These are phyloP conservation scores for Dermolepida albohirtum DNA, from an alignment of 2,888 invertebrate genomes.

Conservation along the genomic window DNA sequence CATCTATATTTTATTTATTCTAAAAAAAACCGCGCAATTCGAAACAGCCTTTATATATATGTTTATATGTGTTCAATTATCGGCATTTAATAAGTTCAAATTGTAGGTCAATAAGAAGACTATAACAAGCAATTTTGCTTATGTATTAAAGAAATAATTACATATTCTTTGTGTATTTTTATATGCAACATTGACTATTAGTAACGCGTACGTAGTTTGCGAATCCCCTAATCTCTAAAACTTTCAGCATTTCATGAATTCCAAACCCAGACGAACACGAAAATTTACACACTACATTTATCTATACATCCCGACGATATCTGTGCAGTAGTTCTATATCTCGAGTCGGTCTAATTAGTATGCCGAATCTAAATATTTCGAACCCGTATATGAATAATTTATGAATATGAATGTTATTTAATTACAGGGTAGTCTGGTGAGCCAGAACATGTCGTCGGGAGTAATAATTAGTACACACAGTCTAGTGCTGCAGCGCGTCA, in stretches of 20 bases:
- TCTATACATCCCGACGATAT: constrained; percentile 13
- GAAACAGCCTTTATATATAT: too few relatives aligned
- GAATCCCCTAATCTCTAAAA: constrained; percentile 11
- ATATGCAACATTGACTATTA: too few relatives aligned
- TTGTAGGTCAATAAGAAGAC: too few relatives aligned
- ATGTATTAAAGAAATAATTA: too few relatives aligned
- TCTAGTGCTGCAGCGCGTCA: constrained; percentile 86
- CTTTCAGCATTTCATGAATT: constrained; percentile 16
- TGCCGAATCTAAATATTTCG: constrained; percentile 42
- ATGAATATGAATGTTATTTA: constrained; percentile 44
- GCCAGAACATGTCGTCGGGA: constrained; percentile 85
- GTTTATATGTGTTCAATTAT: too few relatives aligned
- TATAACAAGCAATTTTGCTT: too few relatives aligned
- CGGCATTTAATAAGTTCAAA: too few relatives aligned
- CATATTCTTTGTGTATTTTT: too few relatives aligned
- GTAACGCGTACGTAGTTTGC: not conserved
- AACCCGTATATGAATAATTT: constrained; percentile 40
- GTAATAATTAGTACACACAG: constrained; percentile 91
- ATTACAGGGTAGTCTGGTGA: constrained; percentile 77
- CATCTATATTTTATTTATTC: too few relatives aligned
- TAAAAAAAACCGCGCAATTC: too few relatives aligned
- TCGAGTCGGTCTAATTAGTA: constrained; percentile 31
- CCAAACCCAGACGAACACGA: constrained; percentile 11
- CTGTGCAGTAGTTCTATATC: not conserved
- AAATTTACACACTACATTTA: constrained; percentile 29